Conservation (phyloP, 1,140 invertebrate species). For the Mactra quadrangularis region DNA sequence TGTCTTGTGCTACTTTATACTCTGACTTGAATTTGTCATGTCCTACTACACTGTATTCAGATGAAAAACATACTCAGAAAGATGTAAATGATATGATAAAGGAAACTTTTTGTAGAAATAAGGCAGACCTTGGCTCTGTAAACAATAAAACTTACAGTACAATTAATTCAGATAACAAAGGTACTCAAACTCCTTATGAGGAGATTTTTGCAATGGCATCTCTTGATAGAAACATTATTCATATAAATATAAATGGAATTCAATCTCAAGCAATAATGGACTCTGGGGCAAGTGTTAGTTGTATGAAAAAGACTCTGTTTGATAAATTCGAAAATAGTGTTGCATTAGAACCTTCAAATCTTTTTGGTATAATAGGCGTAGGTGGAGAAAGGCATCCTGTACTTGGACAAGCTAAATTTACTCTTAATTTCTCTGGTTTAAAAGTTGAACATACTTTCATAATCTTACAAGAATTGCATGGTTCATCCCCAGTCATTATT, state of each 20-base stretch:
- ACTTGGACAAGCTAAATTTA: constrained; percentile 8
- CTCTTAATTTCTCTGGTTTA: constrained; percentile 14
- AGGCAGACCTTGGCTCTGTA: no score
- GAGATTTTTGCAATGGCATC: no score
- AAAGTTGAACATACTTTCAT: constrained; percentile 18
- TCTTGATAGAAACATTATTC: constrained; percentile 51
- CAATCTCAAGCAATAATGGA: constrained; percentile 56
- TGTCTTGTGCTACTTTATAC: no score
- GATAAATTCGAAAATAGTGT: neutral
- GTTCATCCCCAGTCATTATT: constrained; percentile 64
- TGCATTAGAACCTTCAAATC: neutral
- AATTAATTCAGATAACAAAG: no score
- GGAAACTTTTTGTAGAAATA: no score
- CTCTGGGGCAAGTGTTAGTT: constrained; percentile 54
- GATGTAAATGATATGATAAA: no score
- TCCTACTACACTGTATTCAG: no score
- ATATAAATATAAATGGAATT: constrained; percentile 33
- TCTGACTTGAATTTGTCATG: no score
- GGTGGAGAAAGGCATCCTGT: constrained; percentile 42
- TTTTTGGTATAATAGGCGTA: constrained; percentile 4
- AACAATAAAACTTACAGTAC: no score
- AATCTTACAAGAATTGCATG: constrained; percentile 60
- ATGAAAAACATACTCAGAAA: no score
- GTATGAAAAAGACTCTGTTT: constrained; percentile 2
- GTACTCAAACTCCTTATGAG: no score